Evolutionary conservation across 2,113 vertebrate species (phyloP).

Genomic region (Rhinolophus ferrumequinum): DNA sequence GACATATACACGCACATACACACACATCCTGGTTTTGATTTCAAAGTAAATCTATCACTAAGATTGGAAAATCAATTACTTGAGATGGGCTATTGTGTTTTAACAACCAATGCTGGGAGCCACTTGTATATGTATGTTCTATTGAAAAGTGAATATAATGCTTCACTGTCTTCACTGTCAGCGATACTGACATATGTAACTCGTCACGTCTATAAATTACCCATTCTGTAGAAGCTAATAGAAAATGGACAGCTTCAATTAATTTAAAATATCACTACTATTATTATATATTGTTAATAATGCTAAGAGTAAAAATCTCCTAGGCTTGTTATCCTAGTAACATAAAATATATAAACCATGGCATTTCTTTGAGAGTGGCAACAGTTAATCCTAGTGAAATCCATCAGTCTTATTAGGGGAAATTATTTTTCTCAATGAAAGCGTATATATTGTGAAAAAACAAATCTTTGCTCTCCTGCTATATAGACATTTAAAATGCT

Average conservation of each 20-base stretch:
- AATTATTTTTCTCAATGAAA: neutral
- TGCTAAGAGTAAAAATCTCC: neutral
- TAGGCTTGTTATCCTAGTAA: neutral
- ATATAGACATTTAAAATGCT: neutral
- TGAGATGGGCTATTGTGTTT: neutral
- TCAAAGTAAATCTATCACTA: neutral
- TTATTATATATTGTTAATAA: neutral
- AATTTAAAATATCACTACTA: neutral
- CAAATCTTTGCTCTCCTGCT: neutral
- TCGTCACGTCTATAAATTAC: neutral
- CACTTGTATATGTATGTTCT: neutral
- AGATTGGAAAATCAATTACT: neutral
- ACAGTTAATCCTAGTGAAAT: neutral
- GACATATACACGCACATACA: neutral
- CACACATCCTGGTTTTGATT: neutral
- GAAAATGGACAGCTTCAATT: neutral
- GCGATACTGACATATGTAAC: neutral
- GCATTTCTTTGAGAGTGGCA: neutral
- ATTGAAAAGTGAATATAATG: neutral
- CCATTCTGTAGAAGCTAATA: neutral
- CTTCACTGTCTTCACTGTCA: neutral
- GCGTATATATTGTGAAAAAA: neutral
- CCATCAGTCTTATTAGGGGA: neutral
- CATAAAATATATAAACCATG: neutral
- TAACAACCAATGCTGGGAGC: neutral